These are phyloP conservation scores for Forbesichthys agassizii DNA, from an alignment of 2,113 vertebrate species.

Conservation along the genomic window DNA sequence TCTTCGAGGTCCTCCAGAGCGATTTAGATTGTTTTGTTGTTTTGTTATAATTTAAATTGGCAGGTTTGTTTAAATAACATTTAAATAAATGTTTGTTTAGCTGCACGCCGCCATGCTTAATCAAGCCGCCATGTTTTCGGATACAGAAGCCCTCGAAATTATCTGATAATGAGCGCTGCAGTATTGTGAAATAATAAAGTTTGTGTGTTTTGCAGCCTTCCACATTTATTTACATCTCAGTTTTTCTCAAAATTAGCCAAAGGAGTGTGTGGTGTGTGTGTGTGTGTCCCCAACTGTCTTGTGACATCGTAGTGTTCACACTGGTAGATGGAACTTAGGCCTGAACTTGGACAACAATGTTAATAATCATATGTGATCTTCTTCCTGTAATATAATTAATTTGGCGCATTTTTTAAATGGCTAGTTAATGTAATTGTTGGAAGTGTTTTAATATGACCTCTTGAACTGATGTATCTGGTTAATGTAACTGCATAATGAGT, in stretches of 20 bases:
- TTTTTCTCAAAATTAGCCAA: conserved; percentile 30
- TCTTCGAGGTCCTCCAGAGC: too few species aligned
- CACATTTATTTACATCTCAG: conserved; percentile 30
- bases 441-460: conserved; percentile 29
- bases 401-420: conserved; percentile 50
- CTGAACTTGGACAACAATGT: too few species aligned
- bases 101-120: too few species aligned
- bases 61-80: too few species aligned
- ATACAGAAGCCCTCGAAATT: too few species aligned
- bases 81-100: too few species aligned
- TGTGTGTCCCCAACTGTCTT: neutral
- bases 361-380: neutral
- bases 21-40: too few species aligned
- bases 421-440: conserved; percentile 29
- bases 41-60: too few species aligned
- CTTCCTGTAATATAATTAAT: conserved; percentile 40
- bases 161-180: conserved; percentile 32
- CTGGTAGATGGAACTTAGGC: too few species aligned
- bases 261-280: conserved; percentile 1
- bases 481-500: conserved; percentile 11
- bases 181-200: conserved; percentile 51
- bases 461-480: conserved; percentile 48
- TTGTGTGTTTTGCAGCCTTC: conserved; percentile 49
- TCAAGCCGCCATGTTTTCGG: too few species aligned
- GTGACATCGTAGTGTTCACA: too few species aligned